Evolutionary conservation across 2,797 vertebrate species (phyloP), one percentile per base, ranked within the genome.

Genomic region (Schizopygopsis pylzovi): DNA sequence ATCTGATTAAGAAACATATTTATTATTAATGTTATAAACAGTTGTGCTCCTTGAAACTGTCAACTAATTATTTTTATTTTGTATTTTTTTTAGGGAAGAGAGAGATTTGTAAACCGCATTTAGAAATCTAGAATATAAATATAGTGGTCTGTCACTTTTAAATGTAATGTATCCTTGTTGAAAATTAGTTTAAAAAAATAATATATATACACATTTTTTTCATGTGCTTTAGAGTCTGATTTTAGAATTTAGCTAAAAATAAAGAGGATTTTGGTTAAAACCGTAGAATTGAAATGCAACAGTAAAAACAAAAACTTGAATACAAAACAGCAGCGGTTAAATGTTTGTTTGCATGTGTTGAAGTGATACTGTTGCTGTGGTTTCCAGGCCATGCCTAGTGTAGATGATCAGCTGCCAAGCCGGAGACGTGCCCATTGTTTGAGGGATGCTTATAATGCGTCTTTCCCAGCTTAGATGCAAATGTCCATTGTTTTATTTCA

Each of bases 401-500:
- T 68, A 70, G 45, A 33, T 76, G 13, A 81, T 81, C 47, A 52
- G 22, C 73, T 75, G 68, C 78, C 47, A 79, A 39, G 39, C 71
- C 70, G 45, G 12, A 78, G 49, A 76, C 80, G 39, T 81, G 39
- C 41, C 78, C 63, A 83, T 88, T 87, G 77, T 88, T 61, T 63
- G 49, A 65, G n/a, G 59, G 77, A 28, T 67, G n/a, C 78, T 85
- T 33, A 20, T 70, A 45, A 85, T 81, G 70, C 73, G 33, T 72
- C 43, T 80, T 79, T 91, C 81, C 28, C 47, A 41, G 73, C 86
- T 76, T 85, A 65, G 89, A 91, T 91, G 88, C 90, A 90, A 90
- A 92, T 90, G 83, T 77, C 75, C 80, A 75, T 92, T 92, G 88
- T 93, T 92, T 91, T 89, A 82, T 90, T 91, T 88, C 73, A 67